These are phyloP conservation scores for Litocranius walleri DNA, from an alignment of 2,113 vertebrate genomes.

Conservation along the genomic window DNA sequence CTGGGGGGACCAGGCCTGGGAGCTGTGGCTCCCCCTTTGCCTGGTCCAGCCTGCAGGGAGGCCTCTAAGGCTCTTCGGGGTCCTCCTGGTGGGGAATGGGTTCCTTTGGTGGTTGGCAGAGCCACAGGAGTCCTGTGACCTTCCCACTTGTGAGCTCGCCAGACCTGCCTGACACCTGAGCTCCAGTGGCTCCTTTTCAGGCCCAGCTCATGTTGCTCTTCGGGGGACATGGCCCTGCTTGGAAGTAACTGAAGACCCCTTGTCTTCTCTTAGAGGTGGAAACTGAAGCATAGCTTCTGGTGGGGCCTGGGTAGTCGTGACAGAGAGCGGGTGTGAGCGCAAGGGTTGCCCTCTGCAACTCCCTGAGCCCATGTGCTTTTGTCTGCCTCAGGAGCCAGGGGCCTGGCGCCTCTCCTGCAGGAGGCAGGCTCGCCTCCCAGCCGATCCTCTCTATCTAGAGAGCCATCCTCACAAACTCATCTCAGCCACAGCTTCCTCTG, in stretches of 20 bases:
- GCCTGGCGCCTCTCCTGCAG: background rate
- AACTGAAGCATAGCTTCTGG: slow-evolving; percentile 29
- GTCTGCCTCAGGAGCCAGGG: background rate
- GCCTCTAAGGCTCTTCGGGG: background rate
- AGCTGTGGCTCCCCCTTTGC: background rate
- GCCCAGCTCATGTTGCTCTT: slow-evolving; percentile 45
- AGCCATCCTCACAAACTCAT: background rate
- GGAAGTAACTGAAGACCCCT: slow-evolving; percentile 42
- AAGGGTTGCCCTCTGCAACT: background rate
- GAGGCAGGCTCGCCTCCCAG: background rate
- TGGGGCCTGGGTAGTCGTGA: background rate
- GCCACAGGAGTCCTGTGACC: background rate
- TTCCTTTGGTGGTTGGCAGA: background rate
- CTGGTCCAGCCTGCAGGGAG: background rate
- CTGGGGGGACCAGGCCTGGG: too few relatives aligned
- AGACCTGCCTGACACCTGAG: slow-evolving; percentile 23
- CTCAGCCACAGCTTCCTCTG: background rate
- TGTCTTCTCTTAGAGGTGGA: background rate
- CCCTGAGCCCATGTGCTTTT: background rate
- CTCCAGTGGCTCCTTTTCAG: background rate
- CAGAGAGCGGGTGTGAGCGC: background rate
- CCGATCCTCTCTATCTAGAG: background rate
- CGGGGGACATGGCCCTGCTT: background rate
- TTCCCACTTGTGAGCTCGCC: background rate
- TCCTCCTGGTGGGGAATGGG: background rate